These are phyloP conservation scores for Pelvicachromis taeniatus DNA, from an alignment of 2,113 vertebrate species.

Conservation along the genomic window DNA sequence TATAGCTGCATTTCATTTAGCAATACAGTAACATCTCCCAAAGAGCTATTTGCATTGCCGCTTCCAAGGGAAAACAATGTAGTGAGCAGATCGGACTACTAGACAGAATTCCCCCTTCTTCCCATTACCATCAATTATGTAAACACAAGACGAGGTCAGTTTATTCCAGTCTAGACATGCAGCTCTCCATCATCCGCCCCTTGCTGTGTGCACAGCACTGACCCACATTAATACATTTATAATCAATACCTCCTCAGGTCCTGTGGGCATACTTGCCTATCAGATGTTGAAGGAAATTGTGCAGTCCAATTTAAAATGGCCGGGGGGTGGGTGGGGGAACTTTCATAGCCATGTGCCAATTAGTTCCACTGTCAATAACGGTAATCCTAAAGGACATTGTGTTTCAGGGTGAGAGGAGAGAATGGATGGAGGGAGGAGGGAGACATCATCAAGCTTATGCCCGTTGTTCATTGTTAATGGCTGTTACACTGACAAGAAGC, in stretches of 20 bases:
- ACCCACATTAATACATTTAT: slow-evolving; percentile 61
- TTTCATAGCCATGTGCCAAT: slow-evolving; percentile 65
- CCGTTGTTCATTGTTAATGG: slow-evolving; percentile 56
- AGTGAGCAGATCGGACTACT: neutral
- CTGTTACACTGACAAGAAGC: slow-evolving; percentile 53
- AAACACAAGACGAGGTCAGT: slow-evolving; percentile 27
- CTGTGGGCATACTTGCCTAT: slow-evolving; percentile 19
- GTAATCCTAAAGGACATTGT: slow-evolving; percentile 58
- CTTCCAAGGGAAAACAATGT: neutral
- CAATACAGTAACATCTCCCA: neutral
- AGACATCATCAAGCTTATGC: slow-evolving; percentile 36
- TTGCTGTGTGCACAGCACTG: slow-evolving; percentile 31
- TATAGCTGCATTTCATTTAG: neutral
- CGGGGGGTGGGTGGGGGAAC: slow-evolving; percentile 18
- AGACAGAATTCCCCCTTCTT: neutral
- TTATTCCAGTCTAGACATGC: slow-evolving; percentile 55
- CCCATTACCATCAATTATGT: slow-evolving; percentile 28
- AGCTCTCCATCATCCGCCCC: slow-evolving; percentile 29
- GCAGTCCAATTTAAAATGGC: slow-evolving; percentile 63
- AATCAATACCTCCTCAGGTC: slow-evolving; percentile 58
- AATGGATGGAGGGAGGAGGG: slow-evolving; percentile 19
- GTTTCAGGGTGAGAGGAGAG: slow-evolving; percentile 33
- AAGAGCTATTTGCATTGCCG: neutral
- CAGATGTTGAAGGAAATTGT: slow-evolving; percentile 51
- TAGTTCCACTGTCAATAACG: slow-evolving; percentile 67